Evolutionary conservation across 2,888 invertebrate genomes (phyloP), one percentile per base, ranked within the genome.

Genomic region (Doris montereyensis): DNA sequence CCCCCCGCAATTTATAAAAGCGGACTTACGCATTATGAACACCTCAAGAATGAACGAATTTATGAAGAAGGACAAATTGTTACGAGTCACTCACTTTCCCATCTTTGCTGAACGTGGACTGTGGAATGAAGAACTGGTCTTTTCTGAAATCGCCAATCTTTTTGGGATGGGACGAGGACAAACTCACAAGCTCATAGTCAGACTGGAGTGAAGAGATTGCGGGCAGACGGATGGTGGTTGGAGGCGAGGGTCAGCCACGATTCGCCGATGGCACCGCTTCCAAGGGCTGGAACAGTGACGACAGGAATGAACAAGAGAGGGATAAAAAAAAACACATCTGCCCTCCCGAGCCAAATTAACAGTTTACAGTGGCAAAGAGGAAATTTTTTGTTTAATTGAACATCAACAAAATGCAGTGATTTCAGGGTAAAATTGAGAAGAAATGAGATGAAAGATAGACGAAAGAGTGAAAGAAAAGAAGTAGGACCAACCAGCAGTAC

Each of bases 41-140:
- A n/a, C n/a, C n/a, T n/a, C n/a, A n/a, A n/a, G n/a, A n/a, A n/a
- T n/a, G n/a, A n/a, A n/a, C n/a, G n/a, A n/a, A n/a, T n/a, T n/a
- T n/a, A n/a, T n/a, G n/a, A n/a, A 41, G 52, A 41, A 41, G 5
- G 52, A 41, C 52, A 41, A 41, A 10, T 41, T 10, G 17, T 41
- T 41, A n/a, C 52, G 8, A 10, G 5, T 41, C 52, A 41, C 52
- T 41, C 17, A 81, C 80, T 77, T 81, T 73, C 58, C 80, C 80
- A 73, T 77, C 75, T 71, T 68, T 58, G 34, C 70, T 35, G 68
- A 75, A 77, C 0, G 80, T 75, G 21, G 74, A 73, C 67, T 81
- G 81, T 35, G 81, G 81, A 52, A 81, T 76, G 35, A 76, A 78
- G 72, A 81, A 81, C 21, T 78, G 76, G 26, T 78, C 81, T 26